Conservation (phyloP, 1,140 invertebrate species). For the Theocolax elegans region DNA sequence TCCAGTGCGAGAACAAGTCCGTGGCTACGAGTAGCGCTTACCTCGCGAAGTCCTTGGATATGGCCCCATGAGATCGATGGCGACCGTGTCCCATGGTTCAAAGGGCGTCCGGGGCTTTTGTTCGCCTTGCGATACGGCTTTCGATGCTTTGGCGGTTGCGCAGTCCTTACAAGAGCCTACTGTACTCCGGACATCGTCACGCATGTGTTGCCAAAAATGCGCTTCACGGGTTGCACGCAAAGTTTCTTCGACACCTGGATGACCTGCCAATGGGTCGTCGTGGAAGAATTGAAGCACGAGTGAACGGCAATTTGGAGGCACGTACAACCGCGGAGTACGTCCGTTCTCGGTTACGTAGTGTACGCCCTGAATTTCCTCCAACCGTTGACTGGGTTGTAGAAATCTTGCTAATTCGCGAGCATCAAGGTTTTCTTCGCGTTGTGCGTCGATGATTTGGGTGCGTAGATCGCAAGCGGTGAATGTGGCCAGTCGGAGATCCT, state of each 20-base stretch:
- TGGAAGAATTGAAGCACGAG: neutral
- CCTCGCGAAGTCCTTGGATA: constrained; percentile 54
- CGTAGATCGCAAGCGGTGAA: no score
- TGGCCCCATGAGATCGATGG: constrained; percentile 60
- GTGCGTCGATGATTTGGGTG: no score
- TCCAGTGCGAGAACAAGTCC: constrained; percentile 57
- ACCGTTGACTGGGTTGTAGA: no score
- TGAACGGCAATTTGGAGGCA: neutral
- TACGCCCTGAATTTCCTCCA: no score
- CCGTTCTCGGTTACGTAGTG: neutral
- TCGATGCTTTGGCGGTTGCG: neutral
- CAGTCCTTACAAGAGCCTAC: neutral
- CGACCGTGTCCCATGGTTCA: constrained; percentile 54
- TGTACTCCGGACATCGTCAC: neutral
- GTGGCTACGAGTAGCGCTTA: constrained; percentile 56
- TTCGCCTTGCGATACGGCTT: neutral
- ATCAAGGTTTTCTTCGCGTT: no score
- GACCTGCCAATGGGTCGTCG: neutral
- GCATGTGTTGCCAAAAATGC: neutral
- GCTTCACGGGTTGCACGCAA: neutral
- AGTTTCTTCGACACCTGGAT: neutral
- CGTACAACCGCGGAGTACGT: neutral
- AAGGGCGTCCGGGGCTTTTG: neutral
- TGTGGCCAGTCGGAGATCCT: no score
- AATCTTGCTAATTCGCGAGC: no score